Conservation (phyloP, 2,113 vertebrate genomes). For the Equus quagga region DNA sequence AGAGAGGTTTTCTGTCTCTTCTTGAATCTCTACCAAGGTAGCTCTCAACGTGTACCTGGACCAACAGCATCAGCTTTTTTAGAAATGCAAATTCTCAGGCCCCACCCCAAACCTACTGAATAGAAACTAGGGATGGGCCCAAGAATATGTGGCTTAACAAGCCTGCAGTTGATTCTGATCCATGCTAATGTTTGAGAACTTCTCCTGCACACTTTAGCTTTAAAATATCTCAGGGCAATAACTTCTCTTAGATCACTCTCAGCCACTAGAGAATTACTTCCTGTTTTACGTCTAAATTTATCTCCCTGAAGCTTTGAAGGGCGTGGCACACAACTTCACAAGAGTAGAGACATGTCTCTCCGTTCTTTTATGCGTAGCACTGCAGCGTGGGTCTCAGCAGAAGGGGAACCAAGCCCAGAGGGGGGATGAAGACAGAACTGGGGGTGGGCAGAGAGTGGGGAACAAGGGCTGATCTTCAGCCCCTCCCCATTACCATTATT, state of each 20-base stretch:
- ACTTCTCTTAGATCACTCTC: constrained; percentile 54
- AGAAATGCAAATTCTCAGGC: constrained; percentile 15
- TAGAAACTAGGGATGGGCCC: neutral
- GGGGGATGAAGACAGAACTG: neutral
- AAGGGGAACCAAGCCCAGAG: neutral
- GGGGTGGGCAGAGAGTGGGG: rapidly evolving
- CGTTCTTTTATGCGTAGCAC: neutral
- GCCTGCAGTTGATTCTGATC: neutral
- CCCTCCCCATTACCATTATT: no score
- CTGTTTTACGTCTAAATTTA: constrained; percentile 82
- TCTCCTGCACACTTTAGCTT: neutral
- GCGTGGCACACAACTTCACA: constrained; percentile 17
- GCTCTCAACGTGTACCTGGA: neutral
- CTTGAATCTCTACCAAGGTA: neutral
- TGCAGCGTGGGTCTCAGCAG: neutral
- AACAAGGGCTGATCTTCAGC: neutral
- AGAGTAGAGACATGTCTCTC: neutral
- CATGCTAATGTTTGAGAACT: neutral
- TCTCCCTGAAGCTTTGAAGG: constrained; percentile 62
- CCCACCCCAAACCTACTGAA: neutral
- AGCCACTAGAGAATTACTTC: constrained; percentile 73
- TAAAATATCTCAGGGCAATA: constrained; percentile 2
- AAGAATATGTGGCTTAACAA: neutral
- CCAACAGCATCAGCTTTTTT: neutral
- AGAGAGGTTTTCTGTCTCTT: neutral